Percentiles rank a stretch among this genome's conserved stretches.
Evolutionary conservation across 1,140 invertebrate species (phyloP).

Genomic region (Panagrolaimus sp.): DNA sequence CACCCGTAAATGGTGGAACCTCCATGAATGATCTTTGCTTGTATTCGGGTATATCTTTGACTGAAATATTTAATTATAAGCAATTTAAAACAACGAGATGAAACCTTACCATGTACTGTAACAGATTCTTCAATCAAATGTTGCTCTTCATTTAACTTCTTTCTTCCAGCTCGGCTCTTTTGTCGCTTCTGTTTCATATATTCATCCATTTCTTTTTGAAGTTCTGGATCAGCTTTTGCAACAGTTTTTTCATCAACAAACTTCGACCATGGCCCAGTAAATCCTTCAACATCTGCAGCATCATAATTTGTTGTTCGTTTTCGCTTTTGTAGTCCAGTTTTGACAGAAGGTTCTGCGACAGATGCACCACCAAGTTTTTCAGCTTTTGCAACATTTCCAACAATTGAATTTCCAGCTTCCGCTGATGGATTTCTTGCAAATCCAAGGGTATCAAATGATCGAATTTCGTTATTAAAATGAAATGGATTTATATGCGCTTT

Average conservation of each 20-base stretch:
- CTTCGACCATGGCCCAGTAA: slow-evolving; percentile 84
- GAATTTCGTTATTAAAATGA: slow-evolving; percentile 93
- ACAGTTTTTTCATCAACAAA: slow-evolving; percentile 83
- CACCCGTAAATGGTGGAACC: slow-evolving; percentile 86
- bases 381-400: slow-evolving; percentile 53
- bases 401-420: slow-evolving; percentile 64
- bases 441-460: slow-evolving; percentile 77
- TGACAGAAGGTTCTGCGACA: slow-evolving; percentile 50
- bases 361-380: slow-evolving; percentile 38
- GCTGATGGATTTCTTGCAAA: slow-evolving; percentile 89
- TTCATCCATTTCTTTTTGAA: slow-evolving; percentile 85
- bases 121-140: slow-evolving; percentile 76
- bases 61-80: slow-evolving; percentile 63
- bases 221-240: slow-evolving; percentile 78
- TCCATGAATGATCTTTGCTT: slow-evolving; percentile 90
- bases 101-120: slow-evolving; percentile 78
- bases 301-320: slow-evolving; percentile 85
- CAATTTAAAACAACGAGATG: slow-evolving; percentile 21
- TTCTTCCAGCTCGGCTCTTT: slow-evolving; percentile 46
- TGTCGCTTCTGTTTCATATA: slow-evolving; percentile 66
- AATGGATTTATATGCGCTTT: slow-evolving; percentile 89
- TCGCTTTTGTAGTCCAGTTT: slow-evolving; percentile 68
- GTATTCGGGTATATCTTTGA: slow-evolving; percentile 89
- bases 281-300: slow-evolving; percentile 81
- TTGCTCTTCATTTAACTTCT: slow-evolving; percentile 42